phyloP scores from a whole-genome alignment of 1,140 invertebrate genomes.

The Heliconius hewitsoni region DNA sequence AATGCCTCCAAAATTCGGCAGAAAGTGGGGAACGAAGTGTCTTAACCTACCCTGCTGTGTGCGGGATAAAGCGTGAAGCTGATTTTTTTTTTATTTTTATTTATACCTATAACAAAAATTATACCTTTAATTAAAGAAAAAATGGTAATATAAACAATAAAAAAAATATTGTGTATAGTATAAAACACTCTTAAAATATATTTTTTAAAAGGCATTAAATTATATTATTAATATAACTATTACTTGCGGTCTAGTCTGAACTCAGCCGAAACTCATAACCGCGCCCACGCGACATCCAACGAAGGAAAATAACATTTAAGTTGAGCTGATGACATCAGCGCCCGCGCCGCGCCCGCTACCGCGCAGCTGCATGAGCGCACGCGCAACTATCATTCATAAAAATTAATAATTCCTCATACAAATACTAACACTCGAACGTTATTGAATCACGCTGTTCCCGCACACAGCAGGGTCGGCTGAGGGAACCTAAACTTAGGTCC shows the following conservation, averaged over 20 bases:
- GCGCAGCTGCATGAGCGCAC: constrained; percentile 51
- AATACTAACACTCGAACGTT: background rate
- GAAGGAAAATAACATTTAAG: constrained; percentile 78
- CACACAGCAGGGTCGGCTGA: too few relatives aligned
- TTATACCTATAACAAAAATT: too few relatives aligned
- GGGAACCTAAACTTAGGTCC: too few relatives aligned
- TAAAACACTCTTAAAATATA: background rate
- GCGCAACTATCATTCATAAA: constrained; percentile 48
- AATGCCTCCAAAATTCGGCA: too few relatives aligned
- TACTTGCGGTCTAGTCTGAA: constrained; percentile 49
- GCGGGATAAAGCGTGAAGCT: too few relatives aligned
- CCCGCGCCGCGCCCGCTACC: constrained; percentile 68
- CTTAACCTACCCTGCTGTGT: too few relatives aligned
- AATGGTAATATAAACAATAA: background rate
- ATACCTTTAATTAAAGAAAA: too few relatives aligned
- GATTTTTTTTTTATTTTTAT: too few relatives aligned
- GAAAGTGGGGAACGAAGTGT: too few relatives aligned
- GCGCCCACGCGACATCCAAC: constrained; percentile 67
- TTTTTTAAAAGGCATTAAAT: background rate
- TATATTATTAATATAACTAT: background rate
- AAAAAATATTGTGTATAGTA: background rate
- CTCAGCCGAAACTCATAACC: constrained; percentile 52
- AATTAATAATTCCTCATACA: constrained; percentile 28
- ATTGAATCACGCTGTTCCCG: too few relatives aligned
- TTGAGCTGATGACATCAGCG: constrained; percentile 76